Evolutionary conservation across 2,797 vertebrate genomes (phyloP).

Genomic region (Schizothorax lantsangensis): DNA sequence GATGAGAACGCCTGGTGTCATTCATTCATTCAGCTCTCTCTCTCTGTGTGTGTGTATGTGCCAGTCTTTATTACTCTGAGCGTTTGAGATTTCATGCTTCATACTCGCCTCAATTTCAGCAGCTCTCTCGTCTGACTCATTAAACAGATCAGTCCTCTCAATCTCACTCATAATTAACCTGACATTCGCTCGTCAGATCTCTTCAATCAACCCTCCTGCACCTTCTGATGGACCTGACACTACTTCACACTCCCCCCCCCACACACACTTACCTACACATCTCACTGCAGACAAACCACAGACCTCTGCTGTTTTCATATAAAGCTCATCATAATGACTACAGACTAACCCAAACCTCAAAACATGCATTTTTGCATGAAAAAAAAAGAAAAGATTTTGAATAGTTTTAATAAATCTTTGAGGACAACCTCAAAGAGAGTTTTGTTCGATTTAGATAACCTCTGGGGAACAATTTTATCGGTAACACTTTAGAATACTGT

Average conservation of each 20-base stretch:
- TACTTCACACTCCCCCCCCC: slow-evolving; percentile 42
- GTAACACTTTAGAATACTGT: no score
- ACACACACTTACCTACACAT: background rate
- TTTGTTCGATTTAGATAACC: background rate
- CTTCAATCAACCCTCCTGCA: slow-evolving; percentile 71
- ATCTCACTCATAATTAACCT: slow-evolving; percentile 84
- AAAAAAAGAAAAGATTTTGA: background rate
- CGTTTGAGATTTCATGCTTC: slow-evolving; percentile 97
- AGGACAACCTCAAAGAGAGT: background rate
- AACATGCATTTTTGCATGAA: no score
- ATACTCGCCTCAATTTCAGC: slow-evolving; percentile 88
- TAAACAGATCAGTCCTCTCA: slow-evolving; percentile 80
- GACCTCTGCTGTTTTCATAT: background rate
- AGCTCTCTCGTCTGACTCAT: slow-evolving; percentile 75
- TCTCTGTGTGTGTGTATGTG: slow-evolving; percentile 61
- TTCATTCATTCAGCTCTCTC: slow-evolving; percentile 25
- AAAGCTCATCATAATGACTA: background rate
- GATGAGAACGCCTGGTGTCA: background rate
- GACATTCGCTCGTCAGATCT: slow-evolving; percentile 80
- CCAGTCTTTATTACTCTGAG: slow-evolving; percentile 97
- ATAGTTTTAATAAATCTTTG: background rate
- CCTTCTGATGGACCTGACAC: slow-evolving; percentile 49
- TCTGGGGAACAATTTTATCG: background rate
- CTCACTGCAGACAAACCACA: background rate
- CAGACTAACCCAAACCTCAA: background rate